Conservation (phyloP, 2,113 vertebrate genomes). For the Podiceps cristatus region DNA sequence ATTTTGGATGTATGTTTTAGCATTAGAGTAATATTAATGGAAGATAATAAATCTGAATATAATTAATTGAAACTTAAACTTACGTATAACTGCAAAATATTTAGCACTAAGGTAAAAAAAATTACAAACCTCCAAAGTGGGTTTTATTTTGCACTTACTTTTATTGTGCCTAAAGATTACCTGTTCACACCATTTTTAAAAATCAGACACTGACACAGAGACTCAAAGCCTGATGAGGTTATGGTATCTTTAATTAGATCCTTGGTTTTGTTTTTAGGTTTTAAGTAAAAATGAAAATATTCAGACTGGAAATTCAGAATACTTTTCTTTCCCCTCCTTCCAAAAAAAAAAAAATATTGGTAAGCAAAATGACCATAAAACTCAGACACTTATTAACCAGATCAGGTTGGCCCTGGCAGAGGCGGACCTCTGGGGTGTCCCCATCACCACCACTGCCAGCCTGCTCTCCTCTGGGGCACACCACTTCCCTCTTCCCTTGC, state of each 20-base stretch:
- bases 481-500: not conserved
- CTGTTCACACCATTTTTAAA: not conserved
- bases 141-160: not conserved
- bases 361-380: not conserved
- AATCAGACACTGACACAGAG: not conserved
- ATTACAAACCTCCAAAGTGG: not conserved
- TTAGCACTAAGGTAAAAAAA: not conserved
- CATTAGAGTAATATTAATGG: not conserved
- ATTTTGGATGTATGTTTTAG: not conserved
- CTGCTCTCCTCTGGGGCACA: not conserved
- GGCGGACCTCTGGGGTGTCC: not conserved
- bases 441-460: not conserved
- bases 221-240: not conserved
- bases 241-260: not conserved
- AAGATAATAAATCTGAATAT: not conserved
- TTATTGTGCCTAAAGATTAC: not conserved
- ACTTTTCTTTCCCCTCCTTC: fast-evolving
- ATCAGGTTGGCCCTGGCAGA: not conserved
- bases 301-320: not conserved
- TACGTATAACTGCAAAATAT: not conserved
- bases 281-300: not conserved
- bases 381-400: not conserved
- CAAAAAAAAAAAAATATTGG: not conserved
- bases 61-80: not conserved
- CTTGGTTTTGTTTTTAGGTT: not conserved